Evolutionary conservation across 2,113 vertebrate genomes (phyloP).

Genomic region (Mobula hypostoma): DNA sequence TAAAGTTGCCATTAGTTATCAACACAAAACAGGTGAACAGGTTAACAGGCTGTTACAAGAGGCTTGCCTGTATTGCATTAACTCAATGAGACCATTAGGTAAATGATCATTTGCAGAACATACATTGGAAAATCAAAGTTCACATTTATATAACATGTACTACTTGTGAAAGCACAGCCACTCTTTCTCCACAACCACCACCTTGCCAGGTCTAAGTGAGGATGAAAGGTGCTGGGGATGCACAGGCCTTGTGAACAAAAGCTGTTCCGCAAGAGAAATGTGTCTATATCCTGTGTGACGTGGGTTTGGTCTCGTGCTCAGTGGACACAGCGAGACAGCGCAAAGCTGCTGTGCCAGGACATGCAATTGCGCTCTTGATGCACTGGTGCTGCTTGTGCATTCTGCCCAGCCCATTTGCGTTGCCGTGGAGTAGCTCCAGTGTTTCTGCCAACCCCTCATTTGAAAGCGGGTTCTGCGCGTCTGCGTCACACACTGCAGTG

Average conservation of each 20-base stretch:
- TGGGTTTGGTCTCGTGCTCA: background rate
- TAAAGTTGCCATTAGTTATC: background rate
- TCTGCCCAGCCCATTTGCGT: background rate
- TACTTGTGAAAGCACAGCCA: background rate
- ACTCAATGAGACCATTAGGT: too few species aligned
- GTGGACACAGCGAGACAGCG: background rate
- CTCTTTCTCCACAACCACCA: background rate
- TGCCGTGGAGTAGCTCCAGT: background rate
- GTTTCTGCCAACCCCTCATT: too few species aligned
- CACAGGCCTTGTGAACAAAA: background rate
- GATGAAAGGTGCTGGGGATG: background rate
- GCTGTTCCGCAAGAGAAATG: background rate
- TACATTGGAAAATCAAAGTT: background rate
- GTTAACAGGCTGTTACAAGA: too few species aligned
- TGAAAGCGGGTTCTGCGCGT: too few species aligned
- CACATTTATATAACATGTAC: background rate
- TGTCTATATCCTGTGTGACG: background rate
- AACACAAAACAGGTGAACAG: background rate
- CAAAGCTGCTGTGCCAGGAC: background rate
- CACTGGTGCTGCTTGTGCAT: background rate
- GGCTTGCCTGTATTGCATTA: too few species aligned
- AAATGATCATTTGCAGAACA: background rate
- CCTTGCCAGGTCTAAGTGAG: background rate
- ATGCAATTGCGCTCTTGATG: background rate
- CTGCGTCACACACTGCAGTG: too few species aligned